Percentiles rank a stretch among this genome's conserved stretches.
Evolutionary conservation across 92 coral and sea anemone genomes (phyloP).

Genomic region (Muricea muricata): DNA sequence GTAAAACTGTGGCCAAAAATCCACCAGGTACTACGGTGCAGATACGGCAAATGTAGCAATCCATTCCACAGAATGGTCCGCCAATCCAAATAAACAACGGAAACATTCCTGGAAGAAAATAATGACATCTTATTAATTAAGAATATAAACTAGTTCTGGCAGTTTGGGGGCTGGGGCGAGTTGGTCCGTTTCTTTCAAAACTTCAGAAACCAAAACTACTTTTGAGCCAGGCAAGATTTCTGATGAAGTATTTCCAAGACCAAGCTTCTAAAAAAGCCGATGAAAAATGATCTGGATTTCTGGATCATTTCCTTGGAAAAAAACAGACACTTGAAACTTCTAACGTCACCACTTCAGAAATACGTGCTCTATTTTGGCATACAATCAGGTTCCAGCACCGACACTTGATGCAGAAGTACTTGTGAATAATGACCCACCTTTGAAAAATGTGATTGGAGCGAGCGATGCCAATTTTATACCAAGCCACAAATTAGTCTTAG

Average conservation of each 20-base stretch:
- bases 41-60: constrained; percentile 71
- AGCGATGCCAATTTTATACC: constrained; percentile 89
- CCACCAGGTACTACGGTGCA: constrained; percentile 94
- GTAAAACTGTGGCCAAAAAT: constrained; percentile 81
- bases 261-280: no score
- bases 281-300: no score
- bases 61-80: constrained; percentile 85
- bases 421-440: constrained; percentile 62
- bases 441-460: constrained; percentile 87
- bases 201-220: no score
- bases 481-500: constrained; percentile 37
- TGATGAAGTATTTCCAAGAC: no score
- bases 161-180: no score
- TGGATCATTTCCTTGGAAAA: no score
- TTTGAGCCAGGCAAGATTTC: no score
- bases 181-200: no score
- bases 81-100: constrained; percentile 98
- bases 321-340: no score
- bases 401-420: not conserved
- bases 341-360: not conserved
- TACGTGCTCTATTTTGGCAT: no score
- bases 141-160: no score
- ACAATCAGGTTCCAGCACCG: no score
- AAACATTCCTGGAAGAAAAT: constrained; percentile 74
- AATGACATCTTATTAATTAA: not conserved